Base-by-base conservation (phyloP, 2,797 vertebrate genomes). In the Tympanoctomys barrerae region DNA sequence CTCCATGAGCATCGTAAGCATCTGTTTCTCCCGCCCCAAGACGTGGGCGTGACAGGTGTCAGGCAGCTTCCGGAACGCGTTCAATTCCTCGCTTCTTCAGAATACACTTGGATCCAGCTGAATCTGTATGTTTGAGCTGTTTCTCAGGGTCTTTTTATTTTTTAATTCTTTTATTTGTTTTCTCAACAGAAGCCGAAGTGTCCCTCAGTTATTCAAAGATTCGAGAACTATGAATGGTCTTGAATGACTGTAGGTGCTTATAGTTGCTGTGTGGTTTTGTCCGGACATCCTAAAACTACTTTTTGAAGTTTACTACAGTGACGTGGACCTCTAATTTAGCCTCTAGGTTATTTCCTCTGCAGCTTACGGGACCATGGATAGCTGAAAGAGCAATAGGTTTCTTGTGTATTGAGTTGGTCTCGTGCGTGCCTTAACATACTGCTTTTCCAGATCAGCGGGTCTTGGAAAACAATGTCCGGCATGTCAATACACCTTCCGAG, bases 281-380 rank as follows among this genome's bases (percentile, higher is more conserved):
- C 46, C 83, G 42, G 49, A 81, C 66, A 85, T 84, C 39, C 52
- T 89, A 70, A 71, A 94, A 22, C 39, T 82, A 12, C 81, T 89
- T n/a, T 84, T 87, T 31, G 46, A 54, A 94, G 77, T 24, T 73
- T 54, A 5, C 12, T 79, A 10, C 28, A 42, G 59, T 39, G 66
- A 89, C n/a, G 31, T 59, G 62, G 49, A 18, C 49, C 85, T 82
- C 83, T 49, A 57, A 24, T 52, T 33, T 31, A 14, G 14, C 54
- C 42, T 64, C 33, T 36, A 42, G 12, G 5, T 93, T 77, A 52
- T 91, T 89, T 90, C 89, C 61, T 85, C 71, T 93, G 77, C 28
- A 93, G 14, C 11, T 33, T 49, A 71, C 57, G 14, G 64, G 54
- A 77, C 11, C 24, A 46, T 18, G 2, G 14, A 22, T n/a, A 54